Conservation (phyloP, 2,888 invertebrate genomes). For the Priocnemis perturbator region DNA sequence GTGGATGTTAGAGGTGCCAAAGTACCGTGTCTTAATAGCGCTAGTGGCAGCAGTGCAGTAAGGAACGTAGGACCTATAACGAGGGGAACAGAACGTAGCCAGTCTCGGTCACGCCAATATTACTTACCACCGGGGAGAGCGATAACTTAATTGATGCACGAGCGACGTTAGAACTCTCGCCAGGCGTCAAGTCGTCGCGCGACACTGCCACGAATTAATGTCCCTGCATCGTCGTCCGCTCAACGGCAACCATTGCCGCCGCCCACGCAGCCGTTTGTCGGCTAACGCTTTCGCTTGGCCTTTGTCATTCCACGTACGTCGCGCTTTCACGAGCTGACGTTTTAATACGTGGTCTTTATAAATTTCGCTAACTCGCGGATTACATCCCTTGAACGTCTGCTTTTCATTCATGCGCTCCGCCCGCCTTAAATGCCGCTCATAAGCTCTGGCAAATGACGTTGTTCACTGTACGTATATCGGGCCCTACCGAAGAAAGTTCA, state of each 20-base stretch:
- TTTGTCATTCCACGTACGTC: neutral
- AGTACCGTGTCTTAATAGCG: slow-evolving; percentile 62
- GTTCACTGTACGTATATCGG: too few species aligned
- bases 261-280: neutral
- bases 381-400: slow-evolving; percentile 4
- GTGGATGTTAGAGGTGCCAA: slow-evolving; percentile 50
- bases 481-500: too few species aligned
- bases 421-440: too few species aligned
- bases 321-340: neutral
- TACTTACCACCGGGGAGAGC: slow-evolving; percentile 57
- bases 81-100: slow-evolving; percentile 3
- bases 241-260: neutral
- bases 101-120: slow-evolving; percentile 55
- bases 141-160: slow-evolving; percentile 65
- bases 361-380: slow-evolving; percentile 16
- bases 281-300: neutral
- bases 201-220: slow-evolving; percentile 9
- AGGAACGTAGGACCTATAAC: slow-evolving; percentile 40
- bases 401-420: too few species aligned
- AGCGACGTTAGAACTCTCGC: slow-evolving; percentile 53
- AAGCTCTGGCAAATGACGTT: too few species aligned
- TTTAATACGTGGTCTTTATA: neutral
- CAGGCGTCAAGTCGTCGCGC: slow-evolving; percentile 32
- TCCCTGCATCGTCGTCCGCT: neutral
- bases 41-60: slow-evolving; percentile 44